These are phyloP conservation scores for Helarctos malayanus DNA, from an alignment of 2,797 vertebrate species.

Conservation along the genomic window DNA sequence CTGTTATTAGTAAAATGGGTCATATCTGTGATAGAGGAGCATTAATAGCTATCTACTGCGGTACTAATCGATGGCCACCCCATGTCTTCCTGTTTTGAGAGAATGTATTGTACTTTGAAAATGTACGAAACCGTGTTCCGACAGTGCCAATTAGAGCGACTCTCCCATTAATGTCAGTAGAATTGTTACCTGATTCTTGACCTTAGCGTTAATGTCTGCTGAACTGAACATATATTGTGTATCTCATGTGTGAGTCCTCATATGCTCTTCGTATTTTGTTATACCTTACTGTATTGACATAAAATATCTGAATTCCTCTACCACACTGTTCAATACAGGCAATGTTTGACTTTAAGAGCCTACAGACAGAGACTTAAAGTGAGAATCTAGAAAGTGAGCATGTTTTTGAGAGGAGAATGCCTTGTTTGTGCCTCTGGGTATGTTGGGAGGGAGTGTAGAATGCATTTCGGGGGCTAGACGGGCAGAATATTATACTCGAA, in stretches of 20 bases:
- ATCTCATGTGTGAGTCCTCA: neutral
- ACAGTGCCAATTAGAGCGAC: neutral
- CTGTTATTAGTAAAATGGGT: neutral
- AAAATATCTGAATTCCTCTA: neutral
- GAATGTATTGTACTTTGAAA: slow-evolving; percentile 56
- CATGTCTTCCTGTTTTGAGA: slow-evolving; percentile 58
- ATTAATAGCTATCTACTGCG: neutral
- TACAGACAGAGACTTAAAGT: neutral
- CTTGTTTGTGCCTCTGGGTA: neutral
- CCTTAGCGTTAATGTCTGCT: neutral
- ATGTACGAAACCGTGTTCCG: slow-evolving; percentile 34
- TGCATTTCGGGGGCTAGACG: neutral
- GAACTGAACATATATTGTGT: neutral
- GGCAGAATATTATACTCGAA: neutral
- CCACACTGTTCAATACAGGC: neutral
- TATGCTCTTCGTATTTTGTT: neutral
- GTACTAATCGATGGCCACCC: neutral
- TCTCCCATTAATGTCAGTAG: neutral
- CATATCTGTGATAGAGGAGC: neutral
- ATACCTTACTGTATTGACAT: neutral
- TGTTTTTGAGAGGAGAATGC: neutral
- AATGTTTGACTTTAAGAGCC: neutral
- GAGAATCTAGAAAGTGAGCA: neutral
- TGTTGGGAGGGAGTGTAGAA: neutral
- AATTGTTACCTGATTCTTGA: slow-evolving; percentile 35